A percentile compares a stretch with the other conserved stretches of the same genome.
phyloP scores from a whole-genome alignment of 2,113 vertebrate species.

The Sylvilagus bachmani region DNA sequence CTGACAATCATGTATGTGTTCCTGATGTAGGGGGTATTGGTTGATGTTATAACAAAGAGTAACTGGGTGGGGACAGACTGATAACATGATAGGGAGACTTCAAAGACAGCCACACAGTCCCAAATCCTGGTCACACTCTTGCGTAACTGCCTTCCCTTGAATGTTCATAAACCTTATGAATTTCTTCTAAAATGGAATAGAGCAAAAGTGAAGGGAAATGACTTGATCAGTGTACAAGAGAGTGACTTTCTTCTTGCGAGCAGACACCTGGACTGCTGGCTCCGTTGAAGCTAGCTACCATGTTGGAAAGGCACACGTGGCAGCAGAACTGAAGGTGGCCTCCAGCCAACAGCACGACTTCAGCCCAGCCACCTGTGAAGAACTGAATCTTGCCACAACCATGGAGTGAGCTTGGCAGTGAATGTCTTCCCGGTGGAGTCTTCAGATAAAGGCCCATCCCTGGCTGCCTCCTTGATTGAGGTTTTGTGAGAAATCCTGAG shows the following conservation, averaged over 20 bases:
- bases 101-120: accelerated
- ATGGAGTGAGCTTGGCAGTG: background rate
- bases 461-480: background rate
- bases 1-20: background rate
- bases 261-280: background rate
- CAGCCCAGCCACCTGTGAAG: background rate
- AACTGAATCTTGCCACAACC: background rate
- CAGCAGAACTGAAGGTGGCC: background rate
- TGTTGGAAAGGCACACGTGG: background rate
- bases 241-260: background rate
- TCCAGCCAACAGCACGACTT: background rate
- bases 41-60: background rate
- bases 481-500: background rate
- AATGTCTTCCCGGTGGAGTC: background rate
- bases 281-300: background rate
- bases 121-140: background rate
- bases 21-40: background rate
- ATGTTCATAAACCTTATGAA: background rate
- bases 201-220: background rate
- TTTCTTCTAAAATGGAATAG: background rate
- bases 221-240: background rate
- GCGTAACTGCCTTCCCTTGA: background rate
- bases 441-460: background rate
- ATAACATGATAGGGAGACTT: background rate
- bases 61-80: accelerated